Evolutionary conservation across 1,140 invertebrate genomes (phyloP), one percentile per base, ranked within the genome.

Genomic region (Pseudomyrmex cubaensis): DNA sequence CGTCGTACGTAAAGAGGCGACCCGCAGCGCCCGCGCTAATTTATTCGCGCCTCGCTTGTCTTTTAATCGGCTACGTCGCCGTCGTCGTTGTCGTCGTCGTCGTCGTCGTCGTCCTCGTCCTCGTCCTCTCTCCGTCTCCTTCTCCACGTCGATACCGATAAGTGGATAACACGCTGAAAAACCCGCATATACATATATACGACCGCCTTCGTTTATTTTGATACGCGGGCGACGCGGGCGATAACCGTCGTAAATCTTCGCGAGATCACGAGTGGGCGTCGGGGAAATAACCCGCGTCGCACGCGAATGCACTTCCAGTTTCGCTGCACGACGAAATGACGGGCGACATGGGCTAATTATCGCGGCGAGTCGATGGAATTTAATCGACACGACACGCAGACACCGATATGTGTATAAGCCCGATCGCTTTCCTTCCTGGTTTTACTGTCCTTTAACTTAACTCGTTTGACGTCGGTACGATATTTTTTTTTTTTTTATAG

Each of bases 101-200:
- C 35, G n/a, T n/a, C n/a, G n/a, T n/a, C n/a, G n/a, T n/a, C n/a
- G n/a, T n/a, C n/a, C n/a, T n/a, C n/a, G n/a, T n/a, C n/a, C 35
- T 35, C 3, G 0, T 35, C 5, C 35, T 35, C 25, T 4, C 20
- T 25, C 35, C 35, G 7, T 35, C 35, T 35, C 35, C 35, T 35
- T 35, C 35, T 35, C 35, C 0, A 35, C 69, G 67, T 80, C 56
- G 69, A 48, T 62, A 48, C 20, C 69, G 78, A 82, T 82, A 82
- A 82, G 72, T 82, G 67, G 46, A 73, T 82, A 82, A 74, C 59
- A 61, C 78, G 69, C 52, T 62, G 46, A 46, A 82, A 74, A 74
- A 54, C n/a, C 20, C 35, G 35, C 35, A 35, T 35, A 8, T 25
- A 22, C 35, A 35, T 35, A 8, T 25, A 22, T 66, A 35, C 64